Base-by-base conservation (phyloP, 2,797 vertebrate genomes). In the Chelonia mydas region DNA sequence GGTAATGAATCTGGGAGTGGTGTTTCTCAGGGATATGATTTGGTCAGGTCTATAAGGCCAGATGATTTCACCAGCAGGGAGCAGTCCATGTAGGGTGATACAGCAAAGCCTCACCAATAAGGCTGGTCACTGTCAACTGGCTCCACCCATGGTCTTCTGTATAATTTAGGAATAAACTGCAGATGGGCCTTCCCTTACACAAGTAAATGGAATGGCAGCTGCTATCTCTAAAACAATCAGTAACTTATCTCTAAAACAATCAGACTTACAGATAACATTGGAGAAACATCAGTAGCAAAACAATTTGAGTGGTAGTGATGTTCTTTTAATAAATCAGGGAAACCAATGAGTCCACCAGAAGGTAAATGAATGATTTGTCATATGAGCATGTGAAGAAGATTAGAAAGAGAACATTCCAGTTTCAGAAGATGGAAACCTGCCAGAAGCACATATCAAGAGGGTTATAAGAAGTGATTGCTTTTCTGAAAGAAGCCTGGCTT, bases 241-340 rank as follows among this genome's bases (percentile, higher is more conserved):
- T 19, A 41, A 76, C 41, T 41, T 41, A 41, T 41, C 41, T 41
- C 5, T 41, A 41, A 41, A 41, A 41, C 77, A 90, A 80, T 27
- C 89, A 87, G 74, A 45, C 37, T 95, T 82, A 65, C 49, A 3
- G 2, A 47, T 74, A 93, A 92, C 21, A 21, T 8, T 49, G 80
- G 78, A 95, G 54, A 37, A 92, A 90, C 0, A 8, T 37, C 84
- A 78, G 25, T 82, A 91, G 65, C 4, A 93, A 84, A 95, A 54
- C 50, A 54, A 86, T 95, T 93, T 91, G 47, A 53, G 90, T 76
- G 91, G 83, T 82, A 88, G 31, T 3, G 1, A 17, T 84, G 84
- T 23, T 51, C 86, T 94, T 68, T 55, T 76, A 65, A 59, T 2
- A 81, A 2, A 0, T 25, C 27, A 80, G 72, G 50, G 47, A 17